phyloP scores from a whole-genome alignment of 2,113 vertebrate species.

The Pseudorhombus dupliciocellatus region DNA sequence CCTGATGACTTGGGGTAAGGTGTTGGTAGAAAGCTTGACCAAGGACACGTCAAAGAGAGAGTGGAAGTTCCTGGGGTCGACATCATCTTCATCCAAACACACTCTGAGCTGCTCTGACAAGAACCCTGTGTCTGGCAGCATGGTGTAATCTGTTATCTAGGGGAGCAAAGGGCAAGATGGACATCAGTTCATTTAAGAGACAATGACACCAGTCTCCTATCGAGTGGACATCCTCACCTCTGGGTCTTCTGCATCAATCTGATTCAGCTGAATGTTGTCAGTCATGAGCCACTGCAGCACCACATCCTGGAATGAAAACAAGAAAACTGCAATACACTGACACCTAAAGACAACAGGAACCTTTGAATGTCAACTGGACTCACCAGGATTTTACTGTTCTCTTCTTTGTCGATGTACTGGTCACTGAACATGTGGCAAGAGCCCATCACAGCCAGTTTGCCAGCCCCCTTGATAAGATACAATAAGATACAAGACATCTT shows the following conservation, averaged over 20 bases:
- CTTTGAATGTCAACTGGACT: constrained; percentile 29
- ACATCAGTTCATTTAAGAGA: neutral
- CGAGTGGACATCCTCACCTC: constrained; percentile 82
- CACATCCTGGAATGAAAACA: constrained; percentile 84
- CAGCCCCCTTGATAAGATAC: constrained; percentile 77
- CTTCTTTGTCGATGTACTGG: constrained; percentile 97
- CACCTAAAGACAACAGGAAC: neutral
- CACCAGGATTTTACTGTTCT: constrained; percentile 96
- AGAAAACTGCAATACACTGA: neutral
- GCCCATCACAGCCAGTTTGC: constrained; percentile 91
- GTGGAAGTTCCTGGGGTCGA: constrained; percentile 93
- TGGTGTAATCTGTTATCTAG: constrained; percentile 94
- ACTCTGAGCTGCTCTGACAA: constrained; percentile 89
- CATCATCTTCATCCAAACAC: constrained; percentile 94
- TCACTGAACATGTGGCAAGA: constrained; percentile 98
- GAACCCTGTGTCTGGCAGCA: constrained; percentile 89
- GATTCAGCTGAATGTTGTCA: constrained; percentile 89
- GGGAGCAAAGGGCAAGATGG: neutral
- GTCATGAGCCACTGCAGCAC: constrained; percentile 97
- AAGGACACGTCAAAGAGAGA: constrained; percentile 91
- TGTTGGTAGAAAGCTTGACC: constrained; percentile 88
- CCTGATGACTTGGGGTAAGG: constrained; percentile 91
- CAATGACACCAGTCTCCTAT: neutral
- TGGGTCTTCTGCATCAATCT: constrained; percentile 94
- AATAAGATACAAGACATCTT: constrained; percentile 13